A percentile compares a stretch with the other conserved stretches of the same genome.
Conservation (phyloP, 2,888 invertebrate species). For the Taenaris catops region DNA sequence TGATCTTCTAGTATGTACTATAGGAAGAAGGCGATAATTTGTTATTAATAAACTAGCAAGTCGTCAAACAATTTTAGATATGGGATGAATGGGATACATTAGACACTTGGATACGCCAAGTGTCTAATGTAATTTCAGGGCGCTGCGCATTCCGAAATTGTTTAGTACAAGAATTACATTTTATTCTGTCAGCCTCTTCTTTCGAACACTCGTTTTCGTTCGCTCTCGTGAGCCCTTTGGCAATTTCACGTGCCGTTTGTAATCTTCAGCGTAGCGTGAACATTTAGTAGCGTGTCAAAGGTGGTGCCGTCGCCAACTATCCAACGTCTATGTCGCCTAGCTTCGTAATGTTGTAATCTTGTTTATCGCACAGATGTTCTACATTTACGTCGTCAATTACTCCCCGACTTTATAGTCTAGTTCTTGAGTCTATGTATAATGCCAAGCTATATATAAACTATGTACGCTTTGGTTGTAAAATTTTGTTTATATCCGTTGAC, state of each 20-base stretch:
- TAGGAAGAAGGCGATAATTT: no score
- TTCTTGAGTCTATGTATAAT: constrained; percentile 1
- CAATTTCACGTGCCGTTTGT: constrained; percentile 11
- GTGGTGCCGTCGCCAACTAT: constrained; percentile 7
- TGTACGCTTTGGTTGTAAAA: no score
- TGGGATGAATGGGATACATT: no score
- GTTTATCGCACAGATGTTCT: constrained; percentile 11
- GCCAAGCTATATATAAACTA: constrained; percentile 4
- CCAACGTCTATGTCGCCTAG: constrained; percentile 4
- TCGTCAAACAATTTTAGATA: no score
- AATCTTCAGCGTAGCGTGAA: constrained; percentile 7
- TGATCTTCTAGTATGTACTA: no score
- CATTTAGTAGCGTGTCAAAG: constrained; percentile 11
- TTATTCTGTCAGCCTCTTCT: constrained; percentile 3
- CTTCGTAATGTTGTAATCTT: constrained; percentile 11
- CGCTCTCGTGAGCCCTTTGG: constrained; percentile 4
- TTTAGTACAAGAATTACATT: no score
- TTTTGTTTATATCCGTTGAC: no score
- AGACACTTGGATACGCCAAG: no score
- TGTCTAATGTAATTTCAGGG: no score
- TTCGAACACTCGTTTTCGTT: constrained; percentile 2
- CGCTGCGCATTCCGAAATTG: no score
- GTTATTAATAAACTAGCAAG: no score
- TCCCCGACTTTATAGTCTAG: constrained; percentile 6
- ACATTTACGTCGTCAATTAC: constrained; percentile 2